phyloP scores from a whole-genome alignment of 2,888 invertebrate genomes.

The Cistogaster globosa region DNA sequence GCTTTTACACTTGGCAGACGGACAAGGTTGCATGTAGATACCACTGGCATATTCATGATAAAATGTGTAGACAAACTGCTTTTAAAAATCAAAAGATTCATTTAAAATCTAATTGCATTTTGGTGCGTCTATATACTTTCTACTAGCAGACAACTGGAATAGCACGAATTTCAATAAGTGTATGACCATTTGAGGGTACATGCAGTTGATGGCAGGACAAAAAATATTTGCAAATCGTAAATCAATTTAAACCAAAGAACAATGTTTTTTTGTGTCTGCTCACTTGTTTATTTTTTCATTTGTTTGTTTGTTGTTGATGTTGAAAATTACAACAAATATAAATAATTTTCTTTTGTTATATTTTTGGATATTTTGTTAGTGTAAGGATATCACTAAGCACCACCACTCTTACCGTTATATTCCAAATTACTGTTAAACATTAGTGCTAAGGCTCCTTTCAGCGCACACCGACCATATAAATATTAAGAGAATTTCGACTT shows the following conservation, averaged over 20 bases:
- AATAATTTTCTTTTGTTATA: constrained; percentile 52
- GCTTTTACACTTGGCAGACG: constrained; percentile 7
- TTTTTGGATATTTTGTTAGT: not conserved
- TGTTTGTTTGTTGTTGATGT: not conserved
- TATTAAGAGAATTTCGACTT: no score
- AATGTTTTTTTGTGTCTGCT: constrained; percentile 34
- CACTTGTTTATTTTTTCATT: not conserved
- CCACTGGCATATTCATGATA: not conserved
- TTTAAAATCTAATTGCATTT: constrained; percentile 4
- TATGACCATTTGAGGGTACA: constrained; percentile 11
- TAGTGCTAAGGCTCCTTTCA: no score
- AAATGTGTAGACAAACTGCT: constrained; percentile 6
- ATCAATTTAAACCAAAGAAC: constrained; percentile 63
- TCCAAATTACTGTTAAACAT: not conserved
- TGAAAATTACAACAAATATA: constrained; percentile 42
- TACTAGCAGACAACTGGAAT: not conserved
- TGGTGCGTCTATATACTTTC: constrained; percentile 29
- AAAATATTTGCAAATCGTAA: constrained; percentile 67
- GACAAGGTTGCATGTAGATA: constrained; percentile 44
- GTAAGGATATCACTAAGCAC: constrained; percentile 12
- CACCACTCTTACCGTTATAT: not conserved
- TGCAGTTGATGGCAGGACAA: constrained; percentile 57
- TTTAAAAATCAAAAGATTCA: constrained; percentile 32
- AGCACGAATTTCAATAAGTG: constrained; percentile 22
- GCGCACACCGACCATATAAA: no score